Base-by-base conservation (phyloP, 2,888 invertebrate genomes). In the Anthrax anthrax region DNA sequence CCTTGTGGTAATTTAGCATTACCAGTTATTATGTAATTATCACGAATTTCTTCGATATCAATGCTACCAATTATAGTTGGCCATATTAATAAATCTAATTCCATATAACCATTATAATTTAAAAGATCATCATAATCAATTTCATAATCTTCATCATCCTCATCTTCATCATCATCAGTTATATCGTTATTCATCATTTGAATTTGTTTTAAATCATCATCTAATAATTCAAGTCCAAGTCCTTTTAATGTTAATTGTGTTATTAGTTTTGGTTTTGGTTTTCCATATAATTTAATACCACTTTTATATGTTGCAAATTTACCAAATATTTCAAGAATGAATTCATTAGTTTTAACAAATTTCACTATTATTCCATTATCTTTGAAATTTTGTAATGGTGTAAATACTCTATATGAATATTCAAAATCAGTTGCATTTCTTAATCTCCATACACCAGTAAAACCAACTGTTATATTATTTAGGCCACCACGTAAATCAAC, bases 291-390 rank as follows among this genome's bases (percentile, higher is more conserved):
- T 46, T 61, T 60, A 3, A 63, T 43, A 0, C 68, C 69, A 47
- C 77, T 73, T 71, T 81, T 82, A 57, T 79, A 77, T 52, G 76
- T 74, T 2, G 83, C 81, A 37, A 87, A 62, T 55, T 78, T 75
- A 3, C 81, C 65, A 12, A 83, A 80, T 49, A 82, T 58, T 60
- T 86, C 83, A 6, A 81, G 75, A 54, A 84, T 80, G 44, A 87
- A 69, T 19, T 77, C 76, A 32, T 76, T 70, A 12, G 73, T 70
- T 48, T 77, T 74, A 1, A 64, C 47, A n/a, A 47, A 47, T 60
- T 85, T 86, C 1, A 79, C 72, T 1, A 84, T 79, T 10, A 83
- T 70, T 0, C 86, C 86, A 56, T 82, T 85, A 58, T 85, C 80
- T 58, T 84, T 79, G 53, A 85, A 81, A 5, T 81, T 80, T 56